Evolutionary conservation across 2,888 invertebrate species (phyloP).

Genomic region (Stenodera caucasica): DNA sequence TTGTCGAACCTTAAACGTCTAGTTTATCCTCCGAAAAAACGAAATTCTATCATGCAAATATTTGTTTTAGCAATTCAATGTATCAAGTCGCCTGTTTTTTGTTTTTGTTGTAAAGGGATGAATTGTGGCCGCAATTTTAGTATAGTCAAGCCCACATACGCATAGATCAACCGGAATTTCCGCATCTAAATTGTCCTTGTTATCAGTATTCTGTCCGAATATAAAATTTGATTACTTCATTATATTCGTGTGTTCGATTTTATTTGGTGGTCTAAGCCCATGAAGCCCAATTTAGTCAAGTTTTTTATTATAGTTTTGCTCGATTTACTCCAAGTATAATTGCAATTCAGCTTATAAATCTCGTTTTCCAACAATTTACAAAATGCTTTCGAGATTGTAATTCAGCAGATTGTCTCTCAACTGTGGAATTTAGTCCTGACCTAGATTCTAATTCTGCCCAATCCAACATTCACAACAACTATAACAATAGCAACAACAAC

Average conservation of each 20-base stretch:
- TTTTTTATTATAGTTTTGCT: too few relatives aligned
- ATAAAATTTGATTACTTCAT: constrained; percentile 21
- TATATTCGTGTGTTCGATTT: constrained; percentile 24
- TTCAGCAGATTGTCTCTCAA: not conserved
- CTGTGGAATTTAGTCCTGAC: constrained; percentile 11
- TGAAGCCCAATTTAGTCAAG: too few relatives aligned
- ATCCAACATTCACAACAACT: too few relatives aligned
- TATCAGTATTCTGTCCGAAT: constrained; percentile 3
- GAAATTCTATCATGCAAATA: constrained; percentile 10
- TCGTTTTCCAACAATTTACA: not conserved
- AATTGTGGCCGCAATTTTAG: not conserved
- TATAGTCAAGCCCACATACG: not conserved
- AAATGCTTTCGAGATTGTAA: not conserved
- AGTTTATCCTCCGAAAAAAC: not conserved
- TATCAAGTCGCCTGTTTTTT: not conserved
- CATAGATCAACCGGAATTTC: not conserved
- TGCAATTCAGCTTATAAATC: not conserved
- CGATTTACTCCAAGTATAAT: too few relatives aligned
- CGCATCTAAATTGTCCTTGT: constrained; percentile 6
- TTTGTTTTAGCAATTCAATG: constrained; percentile 12
- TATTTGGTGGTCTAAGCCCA: not conserved
- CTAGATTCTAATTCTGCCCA: constrained; percentile 27
- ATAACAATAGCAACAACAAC: not conserved
- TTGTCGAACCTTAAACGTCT: not conserved
- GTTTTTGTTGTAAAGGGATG: not conserved